A percentile compares a stretch with the other conserved stretches of the same genome.
These are phyloP conservation scores for Eupristina koningsbergeri DNA, from an alignment of 1,140 invertebrate genomes.

Conservation along the genomic window DNA sequence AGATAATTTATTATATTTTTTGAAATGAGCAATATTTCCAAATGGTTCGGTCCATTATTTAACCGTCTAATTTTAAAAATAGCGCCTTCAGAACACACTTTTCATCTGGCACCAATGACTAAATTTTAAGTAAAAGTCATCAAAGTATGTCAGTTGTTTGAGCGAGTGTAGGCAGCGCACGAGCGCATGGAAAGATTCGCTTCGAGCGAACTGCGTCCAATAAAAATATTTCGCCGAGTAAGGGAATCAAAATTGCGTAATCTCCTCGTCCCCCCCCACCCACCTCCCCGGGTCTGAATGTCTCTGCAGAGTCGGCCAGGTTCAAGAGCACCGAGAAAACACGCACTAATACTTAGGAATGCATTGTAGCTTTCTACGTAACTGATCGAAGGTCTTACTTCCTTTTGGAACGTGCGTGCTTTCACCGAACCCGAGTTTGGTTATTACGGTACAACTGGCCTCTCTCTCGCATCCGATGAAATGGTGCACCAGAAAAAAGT, in stretches of 20 bases:
- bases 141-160: not conserved
- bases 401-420: not conserved
- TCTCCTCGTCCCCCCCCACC: too few species aligned
- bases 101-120: not conserved
- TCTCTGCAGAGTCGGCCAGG: conserved; percentile 27
- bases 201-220: not conserved
- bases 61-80: not conserved
- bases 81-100: not conserved
- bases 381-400: not conserved
- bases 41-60: not conserved
- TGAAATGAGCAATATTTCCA: not conserved
- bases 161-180: not conserved
- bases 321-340: conserved; percentile 44
- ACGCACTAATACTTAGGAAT: not conserved
- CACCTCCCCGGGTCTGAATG: too few species aligned
- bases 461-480: too few species aligned
- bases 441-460: not conserved
- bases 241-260: conserved; percentile 1
- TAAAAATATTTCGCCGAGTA: conserved; percentile 1
- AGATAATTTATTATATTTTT: not conserved
- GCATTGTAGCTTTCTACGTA: not conserved
- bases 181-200: not conserved
- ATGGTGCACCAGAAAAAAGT: too few species aligned
- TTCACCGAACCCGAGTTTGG: not conserved
- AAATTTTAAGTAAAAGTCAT: not conserved